A percentile compares a stretch with the other conserved stretches of the same genome.
phyloP scores from a whole-genome alignment of 2,888 invertebrate genomes.

The Drosophila colorata region DNA sequence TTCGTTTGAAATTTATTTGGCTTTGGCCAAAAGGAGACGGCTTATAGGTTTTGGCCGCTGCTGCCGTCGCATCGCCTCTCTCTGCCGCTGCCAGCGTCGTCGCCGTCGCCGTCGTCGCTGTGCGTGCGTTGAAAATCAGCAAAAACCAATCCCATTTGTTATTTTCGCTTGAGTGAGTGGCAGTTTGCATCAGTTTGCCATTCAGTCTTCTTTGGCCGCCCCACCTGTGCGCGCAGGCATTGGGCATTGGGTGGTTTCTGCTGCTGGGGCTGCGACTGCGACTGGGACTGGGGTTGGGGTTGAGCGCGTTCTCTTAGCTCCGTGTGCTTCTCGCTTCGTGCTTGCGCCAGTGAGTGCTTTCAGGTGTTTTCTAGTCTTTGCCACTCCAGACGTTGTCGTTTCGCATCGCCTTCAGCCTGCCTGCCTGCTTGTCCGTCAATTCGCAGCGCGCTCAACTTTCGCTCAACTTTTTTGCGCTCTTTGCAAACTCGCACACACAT shows the following conservation, averaged over 20 bases:
- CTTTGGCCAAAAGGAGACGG: slow-evolving; percentile 84
- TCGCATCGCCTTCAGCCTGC: slow-evolving; percentile 18
- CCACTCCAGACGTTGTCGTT: slow-evolving; percentile 45
- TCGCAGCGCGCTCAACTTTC: slow-evolving; percentile 61
- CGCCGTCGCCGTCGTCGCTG: slow-evolving; percentile 42
- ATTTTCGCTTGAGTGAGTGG: slow-evolving; percentile 85
- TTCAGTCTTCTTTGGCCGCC: slow-evolving; percentile 74
- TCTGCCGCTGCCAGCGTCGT: slow-evolving; percentile 42
- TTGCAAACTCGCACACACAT: slow-evolving; percentile 40
- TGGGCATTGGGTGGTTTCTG: slow-evolving; percentile 56
- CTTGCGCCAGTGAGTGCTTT: slow-evolving; percentile 65
- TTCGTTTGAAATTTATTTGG: slow-evolving; percentile 84
- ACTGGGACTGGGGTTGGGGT: slow-evolving; percentile 26
- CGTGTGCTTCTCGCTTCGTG: slow-evolving; percentile 31
- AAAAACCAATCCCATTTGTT: slow-evolving; percentile 86
- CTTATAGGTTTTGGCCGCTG: slow-evolving; percentile 80
- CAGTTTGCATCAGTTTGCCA: slow-evolving; percentile 84
- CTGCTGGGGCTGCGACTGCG: slow-evolving; percentile 2
- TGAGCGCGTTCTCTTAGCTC: slow-evolving; percentile 25
- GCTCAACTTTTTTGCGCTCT: slow-evolving; percentile 67
- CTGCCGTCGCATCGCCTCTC: slow-evolving; percentile 58
- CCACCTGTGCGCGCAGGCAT: slow-evolving; percentile 67
- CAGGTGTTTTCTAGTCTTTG: slow-evolving; percentile 70
- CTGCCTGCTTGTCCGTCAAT: slow-evolving; percentile 54
- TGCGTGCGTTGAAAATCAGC: slow-evolving; percentile 82